Conservation (phyloP, 2,888 invertebrate species). For the Aelia acuminata region DNA sequence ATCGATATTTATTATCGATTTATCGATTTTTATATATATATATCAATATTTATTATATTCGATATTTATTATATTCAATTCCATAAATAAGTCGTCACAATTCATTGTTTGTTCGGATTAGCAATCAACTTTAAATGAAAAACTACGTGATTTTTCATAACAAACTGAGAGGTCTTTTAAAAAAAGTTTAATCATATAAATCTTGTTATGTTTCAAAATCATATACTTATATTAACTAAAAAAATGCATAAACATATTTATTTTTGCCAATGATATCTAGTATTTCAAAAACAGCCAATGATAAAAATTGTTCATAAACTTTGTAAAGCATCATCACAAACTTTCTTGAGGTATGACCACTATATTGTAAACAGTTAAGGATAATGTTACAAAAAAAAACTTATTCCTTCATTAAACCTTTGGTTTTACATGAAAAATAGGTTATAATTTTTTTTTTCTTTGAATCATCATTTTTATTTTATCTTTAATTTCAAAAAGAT, state of each 20-base stretch:
- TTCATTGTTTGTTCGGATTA: neutral
- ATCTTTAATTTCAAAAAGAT: neutral
- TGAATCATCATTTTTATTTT: neutral
- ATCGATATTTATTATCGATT: too few relatives aligned
- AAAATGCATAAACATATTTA: neutral
- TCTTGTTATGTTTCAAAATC: neutral
- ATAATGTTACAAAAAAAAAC: neutral
- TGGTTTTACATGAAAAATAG: neutral
- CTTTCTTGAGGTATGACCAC: neutral
- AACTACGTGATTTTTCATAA: neutral
- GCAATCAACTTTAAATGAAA: neutral
- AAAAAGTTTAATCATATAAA: neutral
- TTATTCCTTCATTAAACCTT: neutral
- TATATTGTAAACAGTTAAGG: neutral
- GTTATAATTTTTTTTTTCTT: neutral
- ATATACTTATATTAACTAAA: too few relatives aligned
- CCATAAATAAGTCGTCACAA: too few relatives aligned
- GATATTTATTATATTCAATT: too few relatives aligned
- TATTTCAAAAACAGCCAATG: neutral
- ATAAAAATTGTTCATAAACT: neutral
- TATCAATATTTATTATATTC: too few relatives aligned
- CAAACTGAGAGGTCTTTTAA: neutral
- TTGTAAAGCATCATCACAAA: neutral
- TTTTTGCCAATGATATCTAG: neutral
- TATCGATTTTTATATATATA: too few relatives aligned